Evolutionary conservation across 2,888 invertebrate genomes (phyloP), one percentile per base, ranked within the genome.

Genomic region (Diarsia dahlii): DNA sequence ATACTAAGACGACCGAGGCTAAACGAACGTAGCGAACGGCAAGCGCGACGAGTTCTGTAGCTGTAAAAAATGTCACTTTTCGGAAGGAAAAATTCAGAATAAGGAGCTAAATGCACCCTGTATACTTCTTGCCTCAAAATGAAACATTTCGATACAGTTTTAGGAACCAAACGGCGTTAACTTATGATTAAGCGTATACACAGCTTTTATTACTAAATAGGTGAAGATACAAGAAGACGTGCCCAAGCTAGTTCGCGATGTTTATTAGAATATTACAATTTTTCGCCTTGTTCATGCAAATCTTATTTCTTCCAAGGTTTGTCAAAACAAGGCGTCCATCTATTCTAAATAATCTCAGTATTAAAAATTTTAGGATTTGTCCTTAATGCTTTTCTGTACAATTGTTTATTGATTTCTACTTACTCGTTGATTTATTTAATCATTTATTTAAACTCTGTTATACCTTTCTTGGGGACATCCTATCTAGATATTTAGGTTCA

Each of bases 171-270:
- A 80, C 74, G 75, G 74, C 77, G 64, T 70, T 74, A 70, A 84
- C 78, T 82, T 84, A 84, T 76, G 60, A 12, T 81, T 82, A 83
- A 81, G 87, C 86, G 82, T 88, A 88, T 86, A 87, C 81, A 87
- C 79, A 88, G 88, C 87, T 78, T 64, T 62, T 86, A 78, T 81
- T 76, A 74, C 78, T 82, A 80, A 77, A 46, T 69, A 76, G 60
- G 81, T 81, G 74, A 82, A 84, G 62, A 75, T 63, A 62, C 73
- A 50, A 67, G 39, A 54, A 84, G 79, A 81, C 67, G 82, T 88
- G 84, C 79, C 85, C 78, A 77, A 86, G 74, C 68, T 73, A 76
- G 64, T 18, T 85, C 39, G 63, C 39, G 70, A 75, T 72, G 70
- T 69, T 28, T 74, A 50, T 76, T 56, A 75, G 71, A 76, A 76